A percentile compares a stretch with the other conserved stretches of the same genome.
Evolutionary conservation across 1,140 invertebrate genomes (phyloP).

Genomic region (Panonychus citri): DNA sequence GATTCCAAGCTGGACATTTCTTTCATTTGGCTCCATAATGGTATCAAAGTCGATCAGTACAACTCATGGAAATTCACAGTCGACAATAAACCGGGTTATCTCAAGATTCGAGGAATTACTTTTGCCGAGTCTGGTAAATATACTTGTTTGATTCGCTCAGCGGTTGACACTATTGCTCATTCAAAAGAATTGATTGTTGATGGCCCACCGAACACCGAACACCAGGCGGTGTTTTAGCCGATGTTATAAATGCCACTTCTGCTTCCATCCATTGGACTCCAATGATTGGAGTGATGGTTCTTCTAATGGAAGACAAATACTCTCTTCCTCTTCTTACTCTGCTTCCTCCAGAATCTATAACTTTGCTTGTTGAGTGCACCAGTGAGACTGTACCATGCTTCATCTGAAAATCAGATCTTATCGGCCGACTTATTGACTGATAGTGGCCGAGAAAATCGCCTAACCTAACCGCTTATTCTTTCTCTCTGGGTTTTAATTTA

Average conservation of each 20-base stretch:
- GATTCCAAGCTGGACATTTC: conserved; percentile 62
- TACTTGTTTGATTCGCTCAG: conserved; percentile 62
- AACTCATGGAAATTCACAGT: conserved; percentile 13
- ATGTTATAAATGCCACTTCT: conserved; percentile 44
- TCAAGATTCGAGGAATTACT: conserved; percentile 55
- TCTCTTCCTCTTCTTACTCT: no score
- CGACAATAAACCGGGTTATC: conserved; percentile 33
- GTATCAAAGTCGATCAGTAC: conserved; percentile 35
- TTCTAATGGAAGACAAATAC: no score
- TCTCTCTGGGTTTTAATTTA: no score
- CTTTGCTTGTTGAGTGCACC: no score
- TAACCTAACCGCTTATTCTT: no score
- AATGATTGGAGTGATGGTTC: no score
- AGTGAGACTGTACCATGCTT: no score
- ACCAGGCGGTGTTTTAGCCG: conserved; percentile 30
- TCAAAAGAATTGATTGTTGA: conserved; percentile 40
- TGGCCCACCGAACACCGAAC: conserved; percentile 24
- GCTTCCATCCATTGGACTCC: conserved; percentile 65
- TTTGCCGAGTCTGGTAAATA: conserved; percentile 64
- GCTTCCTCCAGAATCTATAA: no score
- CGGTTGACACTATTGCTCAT: conserved; percentile 50
- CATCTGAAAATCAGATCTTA: no score
- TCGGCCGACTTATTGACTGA: no score
- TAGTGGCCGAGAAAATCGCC: no score
- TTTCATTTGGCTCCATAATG: conserved; percentile 74